Base-by-base conservation (phyloP, 2,113 vertebrate species). In the Cynopterus brachyotis region DNA sequence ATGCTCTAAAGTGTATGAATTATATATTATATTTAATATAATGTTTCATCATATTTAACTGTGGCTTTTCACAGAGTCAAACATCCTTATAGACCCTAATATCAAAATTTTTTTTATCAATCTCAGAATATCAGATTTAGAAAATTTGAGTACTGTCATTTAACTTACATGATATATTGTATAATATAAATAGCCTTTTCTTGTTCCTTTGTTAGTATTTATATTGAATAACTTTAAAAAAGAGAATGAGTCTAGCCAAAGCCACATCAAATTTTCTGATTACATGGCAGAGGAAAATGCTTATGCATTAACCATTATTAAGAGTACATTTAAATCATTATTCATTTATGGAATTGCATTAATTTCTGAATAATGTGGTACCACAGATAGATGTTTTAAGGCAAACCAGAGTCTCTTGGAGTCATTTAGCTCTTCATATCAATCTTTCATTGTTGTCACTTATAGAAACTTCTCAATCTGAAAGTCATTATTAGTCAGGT, bases 261-360 rank as follows among this genome's bases (percentile, higher is more conserved):
- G 47, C 91, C 94, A 76, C 81, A 97, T 97, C 94, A 96, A 95
- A 96, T 98, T 97, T 97, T 97, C 60, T 93, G 91, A 98, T 97
- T 95, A 91, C 96, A 75, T 94, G 32, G 67, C 64, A 90, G 64
- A 96, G 50, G 78, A 91, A 97, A 97, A 97, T 92, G 84, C 86
- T 97, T 93, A 76, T 95, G 87, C 96, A 97, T 97, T 98, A 98
- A 97, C 72, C 95, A 88, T 96, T 95, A 97, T 96, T 97, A 96
- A 97, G 91, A 97, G 96, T 97, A 95, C 96, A 97, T 98, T 98
- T 97, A 98, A 98, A 98, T 97, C 97, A 97, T 98, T 98, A 98
- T 93, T 98, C 95, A 98, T 98, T 98, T 98, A 98, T 98, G 89
- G 78, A 81, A 89, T 97, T 97, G 73, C 96, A 98, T 98, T 98